Conservation (phyloP, 1,140 invertebrate species). For the Drosophila albomicans region DNA sequence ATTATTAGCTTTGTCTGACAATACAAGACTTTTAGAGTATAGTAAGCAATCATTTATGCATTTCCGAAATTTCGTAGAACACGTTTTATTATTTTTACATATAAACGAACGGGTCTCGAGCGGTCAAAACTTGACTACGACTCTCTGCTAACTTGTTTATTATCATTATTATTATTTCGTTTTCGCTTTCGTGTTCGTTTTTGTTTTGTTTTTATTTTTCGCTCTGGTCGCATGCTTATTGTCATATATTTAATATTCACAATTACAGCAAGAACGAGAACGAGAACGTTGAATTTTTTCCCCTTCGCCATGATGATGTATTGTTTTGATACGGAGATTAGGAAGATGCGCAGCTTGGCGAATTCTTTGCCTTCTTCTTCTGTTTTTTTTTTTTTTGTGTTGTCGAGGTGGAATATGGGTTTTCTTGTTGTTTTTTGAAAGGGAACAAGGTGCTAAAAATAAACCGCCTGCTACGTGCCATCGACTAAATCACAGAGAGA, state of each 20-base stretch:
- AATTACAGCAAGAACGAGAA: constrained; percentile 59
- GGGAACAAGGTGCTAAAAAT: constrained; percentile 68
- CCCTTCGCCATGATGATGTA: constrained; percentile 60
- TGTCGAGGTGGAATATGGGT: not conserved
- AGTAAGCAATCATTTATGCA: too few relatives aligned
- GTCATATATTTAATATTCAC: constrained; percentile 75
- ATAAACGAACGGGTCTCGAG: not conserved
- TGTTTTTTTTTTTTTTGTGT: constrained; percentile 21
- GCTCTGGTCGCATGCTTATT: constrained; percentile 34
- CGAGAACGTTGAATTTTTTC: not conserved
- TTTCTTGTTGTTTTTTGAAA: constrained; percentile 27
- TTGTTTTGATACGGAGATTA: constrained; percentile 66
- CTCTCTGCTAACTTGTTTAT: not conserved
- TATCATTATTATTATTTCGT: constrained; percentile 24
- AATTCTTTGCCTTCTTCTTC: not conserved
- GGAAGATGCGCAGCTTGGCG: constrained; percentile 26
- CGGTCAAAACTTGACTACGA: not conserved
- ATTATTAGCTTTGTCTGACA: too few relatives aligned
- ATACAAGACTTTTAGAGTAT: too few relatives aligned
- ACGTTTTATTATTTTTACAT: too few relatives aligned
- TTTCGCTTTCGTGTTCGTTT: constrained; percentile 2
- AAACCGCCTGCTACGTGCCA: constrained; percentile 64
- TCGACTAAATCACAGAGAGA: constrained; percentile 47
- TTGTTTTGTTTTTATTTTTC: constrained; percentile 17
- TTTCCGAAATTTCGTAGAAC: too few relatives aligned